A percentile compares a stretch with the other conserved stretches of the same genome.
Evolutionary conservation across 2,888 invertebrate genomes (phyloP).

Genomic region (Conistra vaccinii): DNA sequence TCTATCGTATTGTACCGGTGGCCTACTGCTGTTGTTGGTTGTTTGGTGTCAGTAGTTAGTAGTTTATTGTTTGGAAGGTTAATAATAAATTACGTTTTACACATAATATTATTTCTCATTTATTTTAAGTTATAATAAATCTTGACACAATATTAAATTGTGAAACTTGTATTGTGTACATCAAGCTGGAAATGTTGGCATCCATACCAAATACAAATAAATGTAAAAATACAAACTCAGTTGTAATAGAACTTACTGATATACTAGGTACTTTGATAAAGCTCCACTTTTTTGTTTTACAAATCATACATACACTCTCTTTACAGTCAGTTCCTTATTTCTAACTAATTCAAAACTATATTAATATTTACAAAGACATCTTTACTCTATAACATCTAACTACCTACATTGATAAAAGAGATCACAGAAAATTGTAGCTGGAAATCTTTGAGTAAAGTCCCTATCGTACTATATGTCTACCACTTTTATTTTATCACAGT

Average conservation of each 20-base stretch:
- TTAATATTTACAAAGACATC: conserved; percentile 87
- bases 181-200: conserved; percentile 83
- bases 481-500: conserved; percentile 90
- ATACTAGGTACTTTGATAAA: conserved; percentile 90
- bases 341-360: conserved; percentile 74
- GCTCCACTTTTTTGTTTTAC: conserved; percentile 90
- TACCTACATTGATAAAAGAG: conserved; percentile 90
- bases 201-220: conserved; percentile 85
- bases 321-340: conserved; percentile 86
- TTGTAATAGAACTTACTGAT: conserved; percentile 85
- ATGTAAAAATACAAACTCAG: conserved; percentile 90
- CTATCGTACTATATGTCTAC: conserved; percentile 86
- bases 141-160: conserved; percentile 84
- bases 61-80: conserved; percentile 3
- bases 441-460: conserved; percentile 89
- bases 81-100: conserved; percentile 58
- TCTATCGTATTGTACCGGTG: too few species aligned
- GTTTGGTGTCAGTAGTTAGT: background rate
- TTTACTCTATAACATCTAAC: conserved; percentile 86
- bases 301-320: conserved; percentile 90
- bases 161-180: conserved; percentile 85
- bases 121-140: conserved; percentile 88
- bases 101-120: conserved; percentile 85
- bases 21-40: too few species aligned
- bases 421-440: conserved; percentile 92